Conservation (phyloP, 2,113 vertebrate genomes). For the Nyctereutes procyonoides region DNA sequence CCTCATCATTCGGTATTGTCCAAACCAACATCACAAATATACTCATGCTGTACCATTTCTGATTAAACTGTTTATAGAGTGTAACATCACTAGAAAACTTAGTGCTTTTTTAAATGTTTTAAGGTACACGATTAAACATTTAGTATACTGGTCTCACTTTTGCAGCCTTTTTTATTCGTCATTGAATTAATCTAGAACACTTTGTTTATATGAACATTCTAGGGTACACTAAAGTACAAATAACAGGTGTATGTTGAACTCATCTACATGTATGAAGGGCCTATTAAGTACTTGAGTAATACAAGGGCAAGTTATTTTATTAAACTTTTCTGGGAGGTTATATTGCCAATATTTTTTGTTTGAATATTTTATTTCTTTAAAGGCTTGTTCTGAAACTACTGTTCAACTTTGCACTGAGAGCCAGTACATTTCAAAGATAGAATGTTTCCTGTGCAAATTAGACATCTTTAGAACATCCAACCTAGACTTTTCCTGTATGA, state of each 20-base stretch:
- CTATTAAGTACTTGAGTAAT: not conserved
- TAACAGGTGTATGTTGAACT: not conserved
- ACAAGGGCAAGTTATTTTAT: not conserved
- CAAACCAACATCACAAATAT: not conserved
- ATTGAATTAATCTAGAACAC: not conserved
- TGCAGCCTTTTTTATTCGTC: not conserved
- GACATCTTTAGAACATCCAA: constrained; percentile 16
- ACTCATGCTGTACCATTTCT: not conserved
- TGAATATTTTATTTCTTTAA: constrained; percentile 45
- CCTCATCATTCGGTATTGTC: not conserved
- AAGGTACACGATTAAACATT: not conserved
- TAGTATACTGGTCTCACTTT: not conserved
- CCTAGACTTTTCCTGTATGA: not conserved
- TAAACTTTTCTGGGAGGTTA: not conserved
- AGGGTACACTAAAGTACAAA: not conserved
- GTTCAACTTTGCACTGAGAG: not conserved
- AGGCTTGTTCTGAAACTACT: constrained; percentile 49
- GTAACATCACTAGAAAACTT: not conserved
- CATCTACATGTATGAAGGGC: not conserved
- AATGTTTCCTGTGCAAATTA: constrained; percentile 19
- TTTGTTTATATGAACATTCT: not conserved
- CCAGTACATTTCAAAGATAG: constrained; percentile 3
- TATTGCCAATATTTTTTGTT: not conserved
- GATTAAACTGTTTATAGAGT: not conserved
- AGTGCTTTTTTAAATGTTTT: not conserved